Percentiles rank a stretch among this genome's conserved stretches.
Evolutionary conservation across 35 echinoderm and acorn worm species (phyloP).

Genomic region (Amphiura filiformis): DNA sequence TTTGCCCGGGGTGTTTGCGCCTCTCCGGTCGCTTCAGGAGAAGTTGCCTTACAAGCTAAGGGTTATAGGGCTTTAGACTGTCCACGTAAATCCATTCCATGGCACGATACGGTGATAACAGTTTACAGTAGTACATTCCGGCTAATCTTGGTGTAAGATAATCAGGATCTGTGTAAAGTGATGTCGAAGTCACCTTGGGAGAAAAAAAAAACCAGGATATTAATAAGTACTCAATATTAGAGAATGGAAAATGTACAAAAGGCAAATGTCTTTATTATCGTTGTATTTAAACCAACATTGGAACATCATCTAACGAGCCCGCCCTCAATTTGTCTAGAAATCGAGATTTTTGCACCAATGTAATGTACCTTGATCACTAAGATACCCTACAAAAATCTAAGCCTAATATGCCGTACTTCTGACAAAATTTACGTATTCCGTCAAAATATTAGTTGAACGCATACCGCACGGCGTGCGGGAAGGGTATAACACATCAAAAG

Average conservation of each 20-base stretch:
- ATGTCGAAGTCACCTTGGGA: conserved; percentile 46
- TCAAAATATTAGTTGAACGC: too few relatives aligned
- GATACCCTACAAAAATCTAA: too few relatives aligned
- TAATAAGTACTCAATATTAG: not conserved
- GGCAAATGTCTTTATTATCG: not conserved
- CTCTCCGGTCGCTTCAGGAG: too few relatives aligned
- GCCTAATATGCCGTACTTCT: too few relatives aligned
- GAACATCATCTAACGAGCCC: too few relatives aligned
- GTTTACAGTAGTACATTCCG: conserved; percentile 64
- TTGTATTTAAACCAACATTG: not conserved
- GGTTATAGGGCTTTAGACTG: conserved; percentile 26
- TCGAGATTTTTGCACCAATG: too few relatives aligned
- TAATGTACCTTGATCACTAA: not conserved
- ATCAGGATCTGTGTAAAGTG: not conserved
- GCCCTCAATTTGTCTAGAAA: too few relatives aligned
- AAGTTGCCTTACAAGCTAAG: too few relatives aligned
- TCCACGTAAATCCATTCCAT: conserved; percentile 75
- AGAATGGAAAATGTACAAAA: not conserved
- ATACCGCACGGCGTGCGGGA: too few relatives aligned
- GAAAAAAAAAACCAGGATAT: not conserved
- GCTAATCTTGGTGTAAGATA: conserved; percentile 34
- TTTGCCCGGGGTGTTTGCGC: too few relatives aligned
- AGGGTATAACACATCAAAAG: too few relatives aligned
- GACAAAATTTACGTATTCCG: too few relatives aligned
- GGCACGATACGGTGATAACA: conserved; percentile 53